These are phyloP conservation scores for Nebria ingens DNA, from an alignment of 1,140 invertebrate genomes.

Conservation along the genomic window DNA sequence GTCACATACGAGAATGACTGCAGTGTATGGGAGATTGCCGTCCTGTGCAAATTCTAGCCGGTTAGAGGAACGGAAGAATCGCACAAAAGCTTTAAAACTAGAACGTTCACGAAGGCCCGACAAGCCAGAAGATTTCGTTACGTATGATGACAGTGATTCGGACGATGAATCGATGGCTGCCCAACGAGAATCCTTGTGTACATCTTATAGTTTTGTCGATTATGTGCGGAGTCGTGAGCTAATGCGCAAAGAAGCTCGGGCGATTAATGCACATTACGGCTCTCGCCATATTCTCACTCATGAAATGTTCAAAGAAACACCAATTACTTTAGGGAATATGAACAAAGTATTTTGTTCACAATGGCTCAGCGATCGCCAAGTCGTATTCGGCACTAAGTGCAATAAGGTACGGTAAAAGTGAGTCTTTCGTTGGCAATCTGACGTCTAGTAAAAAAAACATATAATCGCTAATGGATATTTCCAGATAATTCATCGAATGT, in stretches of 20 bases:
- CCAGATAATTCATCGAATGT: no score
- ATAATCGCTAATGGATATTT: no score
- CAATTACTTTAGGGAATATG: conserved; percentile 71
- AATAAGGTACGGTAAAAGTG: no score
- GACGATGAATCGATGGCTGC: conserved; percentile 63
- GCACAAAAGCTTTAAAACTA: conserved; percentile 49
- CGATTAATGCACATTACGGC: conserved; percentile 65
- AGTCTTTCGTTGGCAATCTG: no score
- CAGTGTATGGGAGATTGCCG: conserved; percentile 54
- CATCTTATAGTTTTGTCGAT: conserved; percentile 78
- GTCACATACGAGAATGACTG: conserved; percentile 45
- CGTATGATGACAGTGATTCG: conserved; percentile 75
- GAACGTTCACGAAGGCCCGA: conserved; percentile 67
- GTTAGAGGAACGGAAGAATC: conserved; percentile 58
- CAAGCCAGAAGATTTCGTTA: conserved; percentile 80
- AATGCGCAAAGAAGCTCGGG: conserved; percentile 54
- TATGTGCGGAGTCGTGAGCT: conserved; percentile 68
- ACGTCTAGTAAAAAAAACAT: no score
- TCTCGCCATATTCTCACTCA: conserved; percentile 78
- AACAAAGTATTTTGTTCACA: conserved; percentile 96
- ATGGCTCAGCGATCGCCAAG: conserved; percentile 89
- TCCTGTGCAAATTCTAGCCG: conserved; percentile 57
- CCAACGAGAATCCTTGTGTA: conserved; percentile 59
- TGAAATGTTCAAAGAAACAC: conserved; percentile 77
- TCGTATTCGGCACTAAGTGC: conserved; percentile 93